Conservation (phyloP, 35 echinoderm and acorn worm species). For the Lytechinus pictus region DNA sequence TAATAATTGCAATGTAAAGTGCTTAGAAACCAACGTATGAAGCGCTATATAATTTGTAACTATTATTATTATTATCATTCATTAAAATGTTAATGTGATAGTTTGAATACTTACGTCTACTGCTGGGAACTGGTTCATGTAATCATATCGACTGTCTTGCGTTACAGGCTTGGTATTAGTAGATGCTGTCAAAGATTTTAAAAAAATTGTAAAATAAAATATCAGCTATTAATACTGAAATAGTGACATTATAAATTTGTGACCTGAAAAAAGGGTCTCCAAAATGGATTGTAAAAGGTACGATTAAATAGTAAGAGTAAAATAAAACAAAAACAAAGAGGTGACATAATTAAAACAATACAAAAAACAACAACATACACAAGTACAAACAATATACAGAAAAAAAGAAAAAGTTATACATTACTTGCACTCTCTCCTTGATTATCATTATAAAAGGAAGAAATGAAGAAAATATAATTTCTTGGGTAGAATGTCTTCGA, state of each 20-base stretch:
- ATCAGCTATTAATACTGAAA: background rate
- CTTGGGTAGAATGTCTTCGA: background rate
- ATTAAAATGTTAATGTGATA: too few relatives aligned
- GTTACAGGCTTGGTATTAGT: background rate
- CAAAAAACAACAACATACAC: too few relatives aligned
- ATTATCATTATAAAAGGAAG: background rate
- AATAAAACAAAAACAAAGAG: too few relatives aligned
- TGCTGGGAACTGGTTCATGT: background rate
- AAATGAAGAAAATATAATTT: background rate
- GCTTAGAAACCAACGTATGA: too few relatives aligned
- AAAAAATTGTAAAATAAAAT: background rate
- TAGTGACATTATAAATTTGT: background rate
- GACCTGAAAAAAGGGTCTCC: background rate
- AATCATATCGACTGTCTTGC: constrained; percentile 17
- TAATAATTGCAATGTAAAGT: too few relatives aligned
- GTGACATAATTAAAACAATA: too few relatives aligned
- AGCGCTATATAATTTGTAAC: too few relatives aligned
- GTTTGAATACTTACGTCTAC: background rate
- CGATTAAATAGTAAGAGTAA: too few relatives aligned
- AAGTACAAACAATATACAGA: too few relatives aligned
- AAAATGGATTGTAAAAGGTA: too few relatives aligned
- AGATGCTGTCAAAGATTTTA: background rate
- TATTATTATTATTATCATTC: too few relatives aligned
- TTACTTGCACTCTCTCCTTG: background rate
- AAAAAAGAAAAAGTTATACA: background rate